A percentile compares a stretch with the other conserved stretches of the same genome.
Conservation (phyloP, 2,797 vertebrate species). For the Monodelphis domestica region DNA sequence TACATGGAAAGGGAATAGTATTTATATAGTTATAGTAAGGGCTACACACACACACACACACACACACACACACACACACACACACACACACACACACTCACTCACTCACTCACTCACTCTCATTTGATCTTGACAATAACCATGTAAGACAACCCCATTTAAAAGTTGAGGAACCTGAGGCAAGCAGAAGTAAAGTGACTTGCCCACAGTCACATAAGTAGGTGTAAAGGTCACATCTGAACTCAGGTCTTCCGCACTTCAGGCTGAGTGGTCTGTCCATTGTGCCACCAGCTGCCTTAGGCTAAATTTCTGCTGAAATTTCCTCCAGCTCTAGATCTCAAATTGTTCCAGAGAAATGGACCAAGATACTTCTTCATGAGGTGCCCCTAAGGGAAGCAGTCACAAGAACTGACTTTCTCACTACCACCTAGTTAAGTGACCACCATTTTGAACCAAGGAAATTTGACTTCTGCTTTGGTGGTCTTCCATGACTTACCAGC, state of each 20-base stretch:
- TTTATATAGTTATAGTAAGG: neutral
- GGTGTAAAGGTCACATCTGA: neutral
- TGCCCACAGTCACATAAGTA: neutral
- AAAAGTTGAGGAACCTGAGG: neutral
- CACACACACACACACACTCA: too few relatives aligned
- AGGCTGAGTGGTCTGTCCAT: neutral
- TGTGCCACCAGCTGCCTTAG: neutral
- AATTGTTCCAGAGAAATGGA: neutral
- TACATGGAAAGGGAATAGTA: neutral
- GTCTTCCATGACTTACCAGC: neutral
- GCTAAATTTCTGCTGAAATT: neutral
- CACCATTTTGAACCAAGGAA: neutral
- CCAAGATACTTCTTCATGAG: neutral
- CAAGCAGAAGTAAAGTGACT: neutral
- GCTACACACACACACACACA: too few relatives aligned
- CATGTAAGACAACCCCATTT: neutral
- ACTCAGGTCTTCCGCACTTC: neutral
- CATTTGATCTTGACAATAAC: neutral
- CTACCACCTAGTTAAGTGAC: neutral
- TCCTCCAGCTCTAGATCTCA: neutral
- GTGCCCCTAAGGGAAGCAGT: neutral
- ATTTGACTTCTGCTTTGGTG: neutral
- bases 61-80: too few relatives aligned
- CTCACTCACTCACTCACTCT: too few relatives aligned
- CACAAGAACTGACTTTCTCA: neutral